phyloP scores from a whole-genome alignment of 2,888 invertebrate species.

The Dorcus parallelipipedus region DNA sequence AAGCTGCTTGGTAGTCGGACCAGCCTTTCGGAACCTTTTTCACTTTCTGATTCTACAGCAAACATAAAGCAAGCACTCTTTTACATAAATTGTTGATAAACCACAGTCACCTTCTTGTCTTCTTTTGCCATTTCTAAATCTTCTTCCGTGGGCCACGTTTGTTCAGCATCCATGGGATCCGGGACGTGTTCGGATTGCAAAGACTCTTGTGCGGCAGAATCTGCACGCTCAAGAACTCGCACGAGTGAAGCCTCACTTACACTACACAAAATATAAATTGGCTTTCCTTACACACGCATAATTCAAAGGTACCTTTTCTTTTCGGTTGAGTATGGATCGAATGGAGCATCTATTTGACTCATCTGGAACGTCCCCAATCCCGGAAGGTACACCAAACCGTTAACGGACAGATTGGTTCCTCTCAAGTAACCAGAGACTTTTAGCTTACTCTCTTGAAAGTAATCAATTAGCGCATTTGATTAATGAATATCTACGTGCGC shows the following conservation, averaged over 20 bases:
- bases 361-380: conserved; percentile 94
- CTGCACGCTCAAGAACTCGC: conserved; percentile 57
- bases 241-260: conserved; percentile 21
- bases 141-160: conserved; percentile 95
- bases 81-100: background rate
- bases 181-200: conserved; percentile 76
- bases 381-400: conserved; percentile 85
- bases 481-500: conserved; percentile 1
- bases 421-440: conserved; percentile 85
- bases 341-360: conserved; percentile 67
- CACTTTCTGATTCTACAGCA: conserved; percentile 13
- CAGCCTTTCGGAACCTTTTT: conserved; percentile 85
- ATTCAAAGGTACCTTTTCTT: conserved; percentile 47
- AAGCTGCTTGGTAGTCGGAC: conserved; percentile 95
- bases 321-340: conserved; percentile 65
- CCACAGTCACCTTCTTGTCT: conserved; percentile 32
- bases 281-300: background rate
- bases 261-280: background rate
- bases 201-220: conserved; percentile 68
- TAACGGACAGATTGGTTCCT: conserved; percentile 79
- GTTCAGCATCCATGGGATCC: conserved; percentile 92
- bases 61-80: background rate
- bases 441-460: conserved; percentile 52
- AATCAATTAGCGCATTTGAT: background rate
- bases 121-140: conserved; percentile 73